A percentile compares a stretch with the other conserved stretches of the same genome.
These are phyloP conservation scores for Yponomeuta cagnagella DNA, from an alignment of 2,888 invertebrate species.

Conservation along the genomic window DNA sequence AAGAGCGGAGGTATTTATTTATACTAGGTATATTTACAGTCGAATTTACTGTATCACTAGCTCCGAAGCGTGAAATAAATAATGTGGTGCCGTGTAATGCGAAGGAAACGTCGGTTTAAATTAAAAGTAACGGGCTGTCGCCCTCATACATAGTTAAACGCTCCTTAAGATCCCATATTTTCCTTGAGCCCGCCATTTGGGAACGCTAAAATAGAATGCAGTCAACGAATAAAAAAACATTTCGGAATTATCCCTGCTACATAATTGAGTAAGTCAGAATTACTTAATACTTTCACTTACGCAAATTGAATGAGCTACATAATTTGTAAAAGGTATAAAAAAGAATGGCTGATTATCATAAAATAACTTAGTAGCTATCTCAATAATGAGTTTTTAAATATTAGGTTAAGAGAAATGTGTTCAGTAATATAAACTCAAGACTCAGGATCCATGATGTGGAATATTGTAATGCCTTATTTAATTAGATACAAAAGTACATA, in stretches of 20 bases:
- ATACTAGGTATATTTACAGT: background rate
- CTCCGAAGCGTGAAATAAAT: background rate
- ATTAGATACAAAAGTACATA: background rate
- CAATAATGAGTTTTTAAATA: too few relatives aligned
- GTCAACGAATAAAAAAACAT: slow-evolving; percentile 43
- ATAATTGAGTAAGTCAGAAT: slow-evolving; percentile 2
- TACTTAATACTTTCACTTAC: background rate
- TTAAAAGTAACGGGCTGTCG: slow-evolving; percentile 69
- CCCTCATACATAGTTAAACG: slow-evolving; percentile 70
- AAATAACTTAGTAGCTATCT: background rate
- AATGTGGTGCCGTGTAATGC: background rate
- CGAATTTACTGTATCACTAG: background rate
- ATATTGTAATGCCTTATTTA: background rate
- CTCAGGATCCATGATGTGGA: background rate
- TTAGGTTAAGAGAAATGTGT: too few relatives aligned
- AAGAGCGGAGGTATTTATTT: too few relatives aligned
- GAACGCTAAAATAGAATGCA: slow-evolving; percentile 60
- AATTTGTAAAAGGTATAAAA: background rate
- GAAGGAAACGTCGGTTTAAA: slow-evolving; percentile 51
- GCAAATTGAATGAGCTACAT: background rate
- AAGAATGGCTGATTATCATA: background rate
- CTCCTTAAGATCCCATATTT: slow-evolving; percentile 65
- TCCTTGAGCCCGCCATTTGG: slow-evolving; percentile 54
- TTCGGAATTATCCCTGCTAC: slow-evolving; percentile 36
- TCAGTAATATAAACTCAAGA: too few relatives aligned